Conservation (phyloP, 2,888 invertebrate genomes). For the Platycheirus albimanus region DNA sequence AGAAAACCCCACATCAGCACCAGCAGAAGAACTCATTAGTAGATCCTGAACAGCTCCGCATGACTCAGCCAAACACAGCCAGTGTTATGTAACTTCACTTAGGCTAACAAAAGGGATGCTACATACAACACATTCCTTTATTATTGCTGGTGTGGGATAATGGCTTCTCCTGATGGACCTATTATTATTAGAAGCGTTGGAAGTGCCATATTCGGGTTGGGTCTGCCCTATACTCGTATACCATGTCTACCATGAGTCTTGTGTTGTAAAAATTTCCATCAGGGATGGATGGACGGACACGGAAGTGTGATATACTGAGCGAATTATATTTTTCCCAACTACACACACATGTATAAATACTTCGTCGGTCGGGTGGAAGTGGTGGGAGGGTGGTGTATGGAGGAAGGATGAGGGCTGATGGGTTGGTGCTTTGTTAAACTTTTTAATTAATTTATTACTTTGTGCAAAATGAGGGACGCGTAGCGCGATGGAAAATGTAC, state of each 20-base stretch:
- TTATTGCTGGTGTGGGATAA: slow-evolving; percentile 32
- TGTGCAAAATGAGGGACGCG: slow-evolving; percentile 51
- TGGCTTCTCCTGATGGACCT: slow-evolving; percentile 59
- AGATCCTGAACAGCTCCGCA: too few relatives aligned
- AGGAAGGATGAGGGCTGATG: neutral
- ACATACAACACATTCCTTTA: too few relatives aligned
- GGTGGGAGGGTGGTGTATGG: too few relatives aligned
- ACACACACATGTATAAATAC: slow-evolving; percentile 7
- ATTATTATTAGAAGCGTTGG: slow-evolving; percentile 58
- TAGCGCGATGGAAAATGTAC: neutral
- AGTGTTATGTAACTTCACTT: too few relatives aligned
- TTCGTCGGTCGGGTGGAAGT: too few relatives aligned
- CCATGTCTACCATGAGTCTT: slow-evolving; percentile 21
- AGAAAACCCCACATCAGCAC: too few relatives aligned
- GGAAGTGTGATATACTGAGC: slow-evolving; percentile 50
- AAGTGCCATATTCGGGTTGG: slow-evolving; percentile 43
- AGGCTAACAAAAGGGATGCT: slow-evolving; percentile 38
- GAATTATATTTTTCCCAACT: slow-evolving; percentile 32
- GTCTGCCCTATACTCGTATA: slow-evolving; percentile 39
- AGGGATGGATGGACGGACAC: slow-evolving; percentile 62
- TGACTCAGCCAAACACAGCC: too few relatives aligned
- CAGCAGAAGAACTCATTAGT: too few relatives aligned
- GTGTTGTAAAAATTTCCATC: slow-evolving; percentile 48
- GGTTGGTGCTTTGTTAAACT: slow-evolving; percentile 41
- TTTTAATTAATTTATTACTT: slow-evolving; percentile 73